Conservation (phyloP, 1,140 invertebrate species). For the Bombus waltoni region DNA sequence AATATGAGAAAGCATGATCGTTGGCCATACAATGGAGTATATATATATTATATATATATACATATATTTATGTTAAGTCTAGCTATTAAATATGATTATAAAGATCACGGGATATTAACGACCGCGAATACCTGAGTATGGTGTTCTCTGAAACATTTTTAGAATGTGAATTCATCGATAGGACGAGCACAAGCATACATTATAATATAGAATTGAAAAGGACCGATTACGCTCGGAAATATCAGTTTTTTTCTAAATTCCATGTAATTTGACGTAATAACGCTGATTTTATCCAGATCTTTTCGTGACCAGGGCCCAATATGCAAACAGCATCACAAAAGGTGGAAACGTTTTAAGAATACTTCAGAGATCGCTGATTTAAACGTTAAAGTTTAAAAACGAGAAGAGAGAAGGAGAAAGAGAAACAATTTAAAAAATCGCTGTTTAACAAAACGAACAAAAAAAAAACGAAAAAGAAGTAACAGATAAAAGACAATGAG, state of each 20-base stretch:
- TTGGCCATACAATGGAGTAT: slow-evolving; percentile 82
- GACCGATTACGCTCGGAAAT: not conserved
- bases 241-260: not conserved
- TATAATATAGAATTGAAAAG: not conserved
- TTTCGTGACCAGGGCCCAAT: slow-evolving; percentile 60
- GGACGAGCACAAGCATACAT: not conserved
- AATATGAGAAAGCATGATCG: slow-evolving; percentile 77
- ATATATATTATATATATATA: slow-evolving; percentile 77
- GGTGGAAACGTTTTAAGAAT: slow-evolving; percentile 42
- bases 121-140: slow-evolving; percentile 71
- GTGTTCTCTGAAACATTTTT: slow-evolving; percentile 74
- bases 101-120: slow-evolving; percentile 50
- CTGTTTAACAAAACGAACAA: slow-evolving; percentile 27
- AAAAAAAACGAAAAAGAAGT: slow-evolving; percentile 19
- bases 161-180: slow-evolving; percentile 29
- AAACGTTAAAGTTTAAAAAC: slow-evolving; percentile 45
- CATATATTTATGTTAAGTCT: slow-evolving; percentile 81
- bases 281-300: not conserved
- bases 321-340: slow-evolving; percentile 42
- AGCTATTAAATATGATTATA: slow-evolving; percentile 70
- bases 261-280: not conserved
- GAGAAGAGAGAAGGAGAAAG: not conserved
- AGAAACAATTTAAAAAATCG: slow-evolving; percentile 18
- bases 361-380: slow-evolving; percentile 71
- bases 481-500: not conserved